Evolutionary conservation across 2,888 invertebrate species (phyloP).

Genomic region (Tridacna crocea): DNA sequence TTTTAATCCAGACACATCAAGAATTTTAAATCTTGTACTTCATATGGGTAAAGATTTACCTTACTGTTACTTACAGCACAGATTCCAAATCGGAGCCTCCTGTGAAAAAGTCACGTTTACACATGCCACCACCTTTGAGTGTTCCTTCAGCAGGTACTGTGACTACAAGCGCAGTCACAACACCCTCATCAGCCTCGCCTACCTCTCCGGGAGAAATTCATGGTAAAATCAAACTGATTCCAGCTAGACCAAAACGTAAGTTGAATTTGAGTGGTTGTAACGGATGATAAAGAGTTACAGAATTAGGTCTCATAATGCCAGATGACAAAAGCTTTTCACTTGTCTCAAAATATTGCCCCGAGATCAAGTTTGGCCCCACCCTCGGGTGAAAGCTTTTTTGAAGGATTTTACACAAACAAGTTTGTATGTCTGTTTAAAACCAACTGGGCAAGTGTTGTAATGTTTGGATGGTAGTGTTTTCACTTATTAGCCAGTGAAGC

Average conservation of each 20-base stretch:
- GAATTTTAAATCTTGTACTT: not conserved
- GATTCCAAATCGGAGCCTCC: constrained; percentile 81
- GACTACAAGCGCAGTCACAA: constrained; percentile 37
- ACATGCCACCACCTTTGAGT: constrained; percentile 62
- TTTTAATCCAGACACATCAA: not conserved
- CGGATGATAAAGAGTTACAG: too few species aligned
- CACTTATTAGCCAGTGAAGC: too few species aligned
- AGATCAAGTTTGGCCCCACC: too few species aligned
- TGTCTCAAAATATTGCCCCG: too few species aligned
- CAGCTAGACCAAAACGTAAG: constrained; percentile 96
- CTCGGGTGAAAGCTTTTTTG: too few species aligned
- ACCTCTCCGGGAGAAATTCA: constrained; percentile 73
- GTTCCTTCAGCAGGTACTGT: constrained; percentile 44
- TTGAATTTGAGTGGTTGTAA: not conserved
- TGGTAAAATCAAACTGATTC: constrained; percentile 90
- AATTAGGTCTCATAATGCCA: too few species aligned
- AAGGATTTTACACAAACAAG: too few species aligned
- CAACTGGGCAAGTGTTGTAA: too few species aligned
- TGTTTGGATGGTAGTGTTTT: too few species aligned
- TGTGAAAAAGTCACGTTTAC: constrained; percentile 92
- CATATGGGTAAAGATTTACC: not conserved
- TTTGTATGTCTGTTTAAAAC: too few species aligned
- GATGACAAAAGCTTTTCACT: too few species aligned
- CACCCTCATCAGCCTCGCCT: constrained; percentile 52
- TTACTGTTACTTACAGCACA: constrained; percentile 41